These are phyloP conservation scores for Bellardia pandia DNA, from an alignment of 2,888 invertebrate species.

Conservation along the genomic window DNA sequence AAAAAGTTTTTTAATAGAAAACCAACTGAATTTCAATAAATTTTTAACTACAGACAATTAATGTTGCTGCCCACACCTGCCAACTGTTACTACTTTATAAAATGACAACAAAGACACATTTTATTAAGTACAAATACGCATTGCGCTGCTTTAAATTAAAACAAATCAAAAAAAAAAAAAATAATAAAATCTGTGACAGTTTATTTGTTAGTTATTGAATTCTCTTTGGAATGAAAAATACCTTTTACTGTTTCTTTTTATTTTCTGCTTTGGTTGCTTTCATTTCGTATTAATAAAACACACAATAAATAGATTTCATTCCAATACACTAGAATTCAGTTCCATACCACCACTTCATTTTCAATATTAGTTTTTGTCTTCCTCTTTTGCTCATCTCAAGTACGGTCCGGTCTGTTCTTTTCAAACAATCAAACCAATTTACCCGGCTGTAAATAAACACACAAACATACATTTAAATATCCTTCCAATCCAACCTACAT, in stretches of 20 bases:
- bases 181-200: constrained; percentile 78
- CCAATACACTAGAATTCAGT: constrained; percentile 73
- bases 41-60: constrained; percentile 65
- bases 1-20: constrained; percentile 58
- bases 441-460: constrained; percentile 25
- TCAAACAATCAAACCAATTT: constrained; percentile 57
- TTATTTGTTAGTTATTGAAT: constrained; percentile 77
- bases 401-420: constrained; percentile 74
- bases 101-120: constrained; percentile 38
- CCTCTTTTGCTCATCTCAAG: constrained; percentile 76
- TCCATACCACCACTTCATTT: constrained; percentile 78
- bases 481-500: constrained; percentile 39
- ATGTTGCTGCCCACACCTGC: background rate
- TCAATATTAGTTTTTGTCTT: constrained; percentile 77
- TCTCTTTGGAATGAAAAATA: constrained; percentile 51
- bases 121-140: constrained; percentile 50
- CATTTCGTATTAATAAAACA: constrained; percentile 65
- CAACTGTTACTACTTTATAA: background rate
- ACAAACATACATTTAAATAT: constrained; percentile 5
- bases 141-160: constrained; percentile 59
- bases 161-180: constrained; percentile 40
- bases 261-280: constrained; percentile 51
- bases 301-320: constrained; percentile 69
- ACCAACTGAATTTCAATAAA: constrained; percentile 58
- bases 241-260: constrained; percentile 50